Evolutionary conservation across 2,113 vertebrate genomes (phyloP), one percentile per base, ranked within the genome.

Genomic region (Danionella cerebrum): DNA sequence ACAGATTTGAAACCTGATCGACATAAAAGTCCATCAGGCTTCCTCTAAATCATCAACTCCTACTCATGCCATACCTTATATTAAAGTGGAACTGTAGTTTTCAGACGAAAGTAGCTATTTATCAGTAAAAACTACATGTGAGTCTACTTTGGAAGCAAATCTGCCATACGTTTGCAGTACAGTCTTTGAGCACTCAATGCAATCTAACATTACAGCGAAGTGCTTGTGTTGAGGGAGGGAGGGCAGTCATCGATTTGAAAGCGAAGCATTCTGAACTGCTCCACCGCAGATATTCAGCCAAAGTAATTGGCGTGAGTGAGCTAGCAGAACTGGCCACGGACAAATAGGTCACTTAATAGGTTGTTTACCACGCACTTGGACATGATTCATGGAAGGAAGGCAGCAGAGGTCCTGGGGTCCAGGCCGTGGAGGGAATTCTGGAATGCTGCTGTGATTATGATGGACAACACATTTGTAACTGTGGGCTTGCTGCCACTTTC

Each of bases 341-440:
- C 87, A 91, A 90, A 89, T 86, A 89, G 82, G 83, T 87, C 87
- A 84, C 82, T 80, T 88, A 87, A 87, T 83, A 58, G 62, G 78
- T 85, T 90, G 88, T 90, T 90, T 89, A 88, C 77, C 80, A 78
- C 70, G 76, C 71, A 77, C 51, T 74, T 84, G 76, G 79, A 85
- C 83, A 79, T 82, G 81, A 89, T 83, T 75, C 81, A 83, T 76
- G 51, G 60, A 51, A 25, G 21, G 70, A 41, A 42, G 53, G 44
- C 42, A 54, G 12, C 33, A 57, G 42, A 38, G 31, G 47, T 55
- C 67, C 41, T 53, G 29, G 9, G 14, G 41, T 19, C 16, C 24
- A 1, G n/a, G 18, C 47, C 36, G 42, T 13, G 19, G 44, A 33
- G 38, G 36, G 57, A 57, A 62, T 57, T 45, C 38, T 36, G 50